Evolutionary conservation across 2,888 invertebrate species (phyloP), one percentile per base, ranked within the genome.

Genomic region (Calameuta pallipes): DNA sequence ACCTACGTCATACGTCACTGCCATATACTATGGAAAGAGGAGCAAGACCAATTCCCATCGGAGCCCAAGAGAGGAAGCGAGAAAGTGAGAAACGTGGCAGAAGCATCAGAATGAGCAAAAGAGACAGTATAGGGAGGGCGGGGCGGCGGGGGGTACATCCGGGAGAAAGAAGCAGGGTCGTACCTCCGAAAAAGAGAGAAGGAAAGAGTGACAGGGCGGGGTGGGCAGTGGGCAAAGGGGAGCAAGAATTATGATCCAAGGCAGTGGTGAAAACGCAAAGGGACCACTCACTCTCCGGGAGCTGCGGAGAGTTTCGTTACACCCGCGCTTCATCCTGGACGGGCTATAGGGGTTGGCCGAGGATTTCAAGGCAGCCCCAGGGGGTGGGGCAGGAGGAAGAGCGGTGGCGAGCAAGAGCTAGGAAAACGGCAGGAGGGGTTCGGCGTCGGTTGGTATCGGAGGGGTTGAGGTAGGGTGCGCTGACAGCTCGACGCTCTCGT

Each of bases 401-500:
- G 35, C 30, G 69, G 78, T 56, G 36, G 77, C 35, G 78, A 23
- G 71, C 30, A 15, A 34, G 34, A 23, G 71, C 31, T 31, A 15
- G 71, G 15, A 23, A 23, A 71, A 15, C 71, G 71, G 34, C 71
- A 36, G 87, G 89, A 36, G 74, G 88, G 56, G 56, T 9, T 56
- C 56, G 56, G 23, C 87, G 75, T 80, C 71, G 89, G 89, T 87
- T 88, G 86, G 82, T 41, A 78, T 70, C 69, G n/a, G 23, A 73
- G 78, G 78, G 74, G 75, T 73, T 73, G 76, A 74, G 79, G 83
- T 79, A 89, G 90, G 91, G 90, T 90, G 90, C 90, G 91, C 91
- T 91, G 91, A 91, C 91, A 91, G 91, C 90, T 90, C 90, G 89
- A 88, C 89, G 90, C 90, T 89, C 87, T 90, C 90, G 88, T 88